A percentile compares a stretch with the other conserved stretches of the same genome.
phyloP scores from a whole-genome alignment of 1,140 invertebrate genomes.

The Heliconius melpomene region DNA sequence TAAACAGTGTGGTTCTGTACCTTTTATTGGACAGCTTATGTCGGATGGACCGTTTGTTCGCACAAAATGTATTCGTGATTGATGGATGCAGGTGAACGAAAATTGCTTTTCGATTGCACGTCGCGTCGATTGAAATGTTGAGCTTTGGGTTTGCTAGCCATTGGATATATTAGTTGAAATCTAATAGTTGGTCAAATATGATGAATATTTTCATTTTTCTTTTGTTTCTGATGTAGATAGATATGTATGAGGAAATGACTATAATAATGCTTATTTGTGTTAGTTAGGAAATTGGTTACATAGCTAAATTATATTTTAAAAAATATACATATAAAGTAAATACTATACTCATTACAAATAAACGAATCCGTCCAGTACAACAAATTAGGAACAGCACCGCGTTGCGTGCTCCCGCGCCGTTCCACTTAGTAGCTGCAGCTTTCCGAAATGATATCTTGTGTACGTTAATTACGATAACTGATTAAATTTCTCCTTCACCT shows the following conservation, averaged over 20 bases:
- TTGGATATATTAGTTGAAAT: background rate
- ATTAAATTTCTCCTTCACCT: constrained; percentile 51
- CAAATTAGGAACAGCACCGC: constrained; percentile 35
- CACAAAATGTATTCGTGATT: constrained; percentile 50
- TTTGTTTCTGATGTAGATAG: too few species aligned
- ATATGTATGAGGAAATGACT: too few species aligned
- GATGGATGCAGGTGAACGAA: constrained; percentile 48
- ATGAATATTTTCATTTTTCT: too few species aligned
- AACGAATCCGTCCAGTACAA: constrained; percentile 16
- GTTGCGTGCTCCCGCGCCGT: constrained; percentile 48
- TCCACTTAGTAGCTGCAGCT: constrained; percentile 52
- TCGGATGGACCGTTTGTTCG: constrained; percentile 43
- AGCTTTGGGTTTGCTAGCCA: constrained; percentile 27
- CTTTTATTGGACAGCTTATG: constrained; percentile 53
- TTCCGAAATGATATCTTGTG: constrained; percentile 58
- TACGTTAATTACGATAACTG: constrained; percentile 47
- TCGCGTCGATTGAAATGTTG: constrained; percentile 48
- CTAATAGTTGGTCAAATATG: background rate
- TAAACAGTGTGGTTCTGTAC: constrained; percentile 64
- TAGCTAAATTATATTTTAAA: too few species aligned
- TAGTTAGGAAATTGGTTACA: too few species aligned
- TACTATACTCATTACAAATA: background rate
- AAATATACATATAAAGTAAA: too few species aligned
- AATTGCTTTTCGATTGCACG: constrained; percentile 50
- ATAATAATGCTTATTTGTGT: too few species aligned